Evolutionary conservation across 2,888 invertebrate species (phyloP).

Genomic region (Drosophila algonquin): DNA sequence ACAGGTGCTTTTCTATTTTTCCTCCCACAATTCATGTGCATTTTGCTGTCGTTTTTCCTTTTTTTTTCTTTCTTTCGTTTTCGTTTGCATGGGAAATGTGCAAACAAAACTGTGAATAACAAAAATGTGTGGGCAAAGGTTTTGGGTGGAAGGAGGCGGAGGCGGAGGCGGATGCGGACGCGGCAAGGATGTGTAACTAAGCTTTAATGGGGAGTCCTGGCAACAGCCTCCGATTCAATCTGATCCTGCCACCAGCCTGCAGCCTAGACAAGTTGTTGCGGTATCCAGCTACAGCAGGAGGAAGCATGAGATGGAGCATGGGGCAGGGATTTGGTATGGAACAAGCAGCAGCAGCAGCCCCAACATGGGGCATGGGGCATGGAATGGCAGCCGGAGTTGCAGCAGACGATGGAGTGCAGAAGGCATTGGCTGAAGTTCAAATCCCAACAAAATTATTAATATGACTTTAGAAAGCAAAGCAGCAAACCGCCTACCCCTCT

Average conservation of each 20-base stretch:
- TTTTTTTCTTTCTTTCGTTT: background rate
- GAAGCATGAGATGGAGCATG: too few relatives aligned
- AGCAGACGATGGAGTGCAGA: background rate
- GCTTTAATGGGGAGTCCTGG: constrained; percentile 44
- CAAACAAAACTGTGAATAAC: constrained; percentile 43
- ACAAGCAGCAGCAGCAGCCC: too few relatives aligned
- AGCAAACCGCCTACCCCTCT: background rate
- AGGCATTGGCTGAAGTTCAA: constrained; percentile 50
- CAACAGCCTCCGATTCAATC: constrained; percentile 23
- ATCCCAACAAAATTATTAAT: constrained; percentile 74
- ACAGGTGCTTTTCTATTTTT: background rate
- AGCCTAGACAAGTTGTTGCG: constrained; percentile 54
- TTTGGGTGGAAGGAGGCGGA: constrained; percentile 5
- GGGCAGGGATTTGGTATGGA: too few relatives aligned
- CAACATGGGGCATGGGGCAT: background rate
- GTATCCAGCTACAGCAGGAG: constrained; percentile 26
- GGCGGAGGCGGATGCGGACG: constrained; percentile 15
- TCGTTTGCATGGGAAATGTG: constrained; percentile 60
- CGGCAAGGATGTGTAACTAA: constrained; percentile 39
- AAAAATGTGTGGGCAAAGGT: constrained; percentile 24
- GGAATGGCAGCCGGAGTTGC: background rate
- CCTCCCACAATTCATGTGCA: constrained; percentile 32
- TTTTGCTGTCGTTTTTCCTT: constrained; percentile 40
- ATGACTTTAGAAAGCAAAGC: constrained; percentile 62
- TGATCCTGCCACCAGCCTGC: constrained; percentile 22